Evolutionary conservation across 2,113 vertebrate species (phyloP), one percentile per base, ranked within the genome.

Genomic region (Tangachromis dhanisi): DNA sequence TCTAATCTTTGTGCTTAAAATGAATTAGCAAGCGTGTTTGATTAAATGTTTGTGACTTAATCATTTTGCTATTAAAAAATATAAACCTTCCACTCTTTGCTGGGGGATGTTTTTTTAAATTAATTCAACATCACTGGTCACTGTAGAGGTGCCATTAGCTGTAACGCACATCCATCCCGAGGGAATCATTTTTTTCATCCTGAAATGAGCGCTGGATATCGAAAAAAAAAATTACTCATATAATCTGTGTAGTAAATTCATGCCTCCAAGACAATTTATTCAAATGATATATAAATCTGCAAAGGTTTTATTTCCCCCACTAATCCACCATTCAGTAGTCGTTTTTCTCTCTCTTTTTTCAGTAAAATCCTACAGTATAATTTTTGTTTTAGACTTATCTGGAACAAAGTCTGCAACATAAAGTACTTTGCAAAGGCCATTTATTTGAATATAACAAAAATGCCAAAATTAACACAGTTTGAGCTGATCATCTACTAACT

Each of bases 1-100:
- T 53, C 57, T 16, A 24, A 24, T 9, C 42, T 16, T 53, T 59
- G 31, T 55, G 35, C 57, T 63, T 16, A 17, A 61, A 80, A 54
- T 7, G 4, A 45, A 45, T 55, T 9, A 26, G 9, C 12, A 11
- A 10, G 12, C 8, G 8, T 89, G 16, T 78, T 2, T 78, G 73
- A 51, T 31, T 84, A 21, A 45, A 85, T 83, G n/a, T 7, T 59
- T 16, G 12, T 83, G 12, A 21, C 45, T 13, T 12, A 76, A n/a
- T 10, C 78, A 59, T 84, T 90, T 88, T 84, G 66, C 63, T 86
- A 83, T 80, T 40, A 81, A 87, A 87, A 66, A 47, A 66, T 61
- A 47, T 4, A 66, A 33, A n/a, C 9, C 8, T 71, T 40, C 2
- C 9, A 59, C 16, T 49, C 26, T 73, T 63, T 63, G 35, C 33